Evolutionary conservation across 2,888 invertebrate species (phyloP), one percentile per base, ranked within the genome.

Genomic region (Lutraria lutraria): DNA sequence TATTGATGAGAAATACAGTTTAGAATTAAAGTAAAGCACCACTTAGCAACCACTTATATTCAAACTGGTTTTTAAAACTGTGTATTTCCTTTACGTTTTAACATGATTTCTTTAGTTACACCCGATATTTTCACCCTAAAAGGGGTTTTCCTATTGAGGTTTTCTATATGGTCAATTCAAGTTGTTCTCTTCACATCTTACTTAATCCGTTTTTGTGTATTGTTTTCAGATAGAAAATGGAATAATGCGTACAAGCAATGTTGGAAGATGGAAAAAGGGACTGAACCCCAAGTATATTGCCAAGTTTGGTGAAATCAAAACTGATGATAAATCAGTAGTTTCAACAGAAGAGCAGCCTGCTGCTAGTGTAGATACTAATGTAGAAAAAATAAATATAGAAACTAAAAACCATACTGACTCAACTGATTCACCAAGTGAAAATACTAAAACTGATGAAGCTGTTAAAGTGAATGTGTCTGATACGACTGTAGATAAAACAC

Each of bases 201-300:
- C 21, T 63, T 25, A 13, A 25, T 25, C 10, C 25, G 25, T 76
- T 76, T n/a, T 13, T 76, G 76, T 76, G 10, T 76, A 25, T 76
- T 25, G 21, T 52, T 83, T 83, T 52, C 91, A 95, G 95, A 97
- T 99, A 54, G 98, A 99, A 54, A 97, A 98, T 85, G 99, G 98
- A 96, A 97, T 99, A 90, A 98, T 99, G 95, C 98, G 98, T 93
- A 98, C 98, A 94, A 99, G 99, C 97, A 99, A 99, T 96, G 98
- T 98, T 0, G 99, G 99, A 96, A 98, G 98, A 97, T 99, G 95
- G 94, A 84, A 80, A 98, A 98, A 52, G 98, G 99, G 94, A 86
- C 91, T 93, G 43, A 95, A 95, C 86, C 94, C 94, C n/a, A 56
- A 92, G 19, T 95, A 90, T 86, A 52, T 88, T 0, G 85, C 92